Percentiles rank a stretch among this genome's conserved stretches.
Conservation (phyloP, 1,140 invertebrate genomes). For the Pseudoatta argentina region DNA sequence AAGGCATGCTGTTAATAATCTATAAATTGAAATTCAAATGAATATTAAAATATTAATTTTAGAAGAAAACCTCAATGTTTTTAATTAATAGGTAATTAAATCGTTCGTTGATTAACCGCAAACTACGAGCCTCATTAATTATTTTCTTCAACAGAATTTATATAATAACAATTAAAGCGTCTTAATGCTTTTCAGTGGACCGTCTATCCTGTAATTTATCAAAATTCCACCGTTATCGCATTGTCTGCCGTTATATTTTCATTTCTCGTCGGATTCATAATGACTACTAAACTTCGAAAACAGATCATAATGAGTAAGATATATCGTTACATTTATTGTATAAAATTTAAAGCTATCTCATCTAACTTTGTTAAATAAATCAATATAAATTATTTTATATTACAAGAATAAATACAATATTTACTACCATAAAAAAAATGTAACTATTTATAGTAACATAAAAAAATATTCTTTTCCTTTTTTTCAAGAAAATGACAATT, state of each 20-base stretch:
- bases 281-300: constrained; percentile 75
- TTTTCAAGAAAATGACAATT: neutral
- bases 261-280: constrained; percentile 73
- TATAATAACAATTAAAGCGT: constrained; percentile 26
- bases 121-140: constrained; percentile 26
- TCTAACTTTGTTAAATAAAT: neutral
- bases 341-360: neutral
- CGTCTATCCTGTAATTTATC: constrained; percentile 77
- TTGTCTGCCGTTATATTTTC: constrained; percentile 77
- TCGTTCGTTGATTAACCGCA: neutral
- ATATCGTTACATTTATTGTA: neutral
- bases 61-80: neutral
- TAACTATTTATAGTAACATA: too few species aligned
- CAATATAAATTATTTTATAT: neutral
- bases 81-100: constrained; percentile 23
- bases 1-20: neutral
- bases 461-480: neutral
- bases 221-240: constrained; percentile 83
- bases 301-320: constrained; percentile 80
- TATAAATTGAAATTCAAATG: constrained; percentile 10
- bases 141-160: constrained; percentile 23
- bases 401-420: neutral
- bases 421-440: too few species aligned
- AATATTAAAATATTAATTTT: neutral
- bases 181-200: constrained; percentile 77